phyloP scores from a whole-genome alignment of 1,140 invertebrate species.

The Drosophila ogumai region DNA sequence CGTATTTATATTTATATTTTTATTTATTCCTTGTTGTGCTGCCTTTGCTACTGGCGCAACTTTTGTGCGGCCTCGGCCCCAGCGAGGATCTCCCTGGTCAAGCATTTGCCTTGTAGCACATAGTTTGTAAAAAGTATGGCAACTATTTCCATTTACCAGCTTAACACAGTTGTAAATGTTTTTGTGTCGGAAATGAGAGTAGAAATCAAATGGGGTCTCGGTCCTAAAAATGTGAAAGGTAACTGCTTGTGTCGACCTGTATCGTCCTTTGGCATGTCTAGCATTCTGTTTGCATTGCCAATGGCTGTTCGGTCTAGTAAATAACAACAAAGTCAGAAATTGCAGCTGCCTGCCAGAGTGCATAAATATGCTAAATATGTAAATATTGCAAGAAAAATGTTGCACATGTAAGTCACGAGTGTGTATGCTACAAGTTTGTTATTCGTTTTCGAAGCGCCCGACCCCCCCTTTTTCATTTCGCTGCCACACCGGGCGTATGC shows the following conservation, averaged over 20 bases:
- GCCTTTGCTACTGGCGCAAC: too few relatives aligned
- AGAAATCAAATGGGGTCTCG: slow-evolving; percentile 18
- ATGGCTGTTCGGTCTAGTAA: slow-evolving; percentile 74
- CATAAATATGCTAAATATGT: slow-evolving; percentile 77
- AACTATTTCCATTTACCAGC: slow-evolving; percentile 72
- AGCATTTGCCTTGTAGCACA: slow-evolving; percentile 61
- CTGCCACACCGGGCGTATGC: slow-evolving; percentile 52
- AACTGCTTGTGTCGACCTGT: slow-evolving; percentile 35
- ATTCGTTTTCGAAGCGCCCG: slow-evolving; percentile 6
- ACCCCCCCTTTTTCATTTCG: slow-evolving; percentile 44
- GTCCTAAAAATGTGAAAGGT: slow-evolving; percentile 7
- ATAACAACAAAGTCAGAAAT: slow-evolving; percentile 38
- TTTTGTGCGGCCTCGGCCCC: slow-evolving; percentile 51
- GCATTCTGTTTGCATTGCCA: slow-evolving; percentile 73
- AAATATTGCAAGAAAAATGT: slow-evolving; percentile 71
- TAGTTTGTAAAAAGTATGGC: slow-evolving; percentile 58
- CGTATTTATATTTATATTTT: slow-evolving; percentile 31
- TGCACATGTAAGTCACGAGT: slow-evolving; percentile 45
- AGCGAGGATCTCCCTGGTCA: slow-evolving; percentile 24
- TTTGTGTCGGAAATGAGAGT: slow-evolving; percentile 13
- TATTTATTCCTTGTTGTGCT: slow-evolving; percentile 39
- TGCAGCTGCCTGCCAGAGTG: slow-evolving; percentile 44
- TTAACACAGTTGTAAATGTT: slow-evolving; percentile 61
- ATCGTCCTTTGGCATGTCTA: slow-evolving; percentile 56
- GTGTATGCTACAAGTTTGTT: slow-evolving; percentile 30